Conservation (phyloP, 2,888 invertebrate species). For the Phania funesta region DNA sequence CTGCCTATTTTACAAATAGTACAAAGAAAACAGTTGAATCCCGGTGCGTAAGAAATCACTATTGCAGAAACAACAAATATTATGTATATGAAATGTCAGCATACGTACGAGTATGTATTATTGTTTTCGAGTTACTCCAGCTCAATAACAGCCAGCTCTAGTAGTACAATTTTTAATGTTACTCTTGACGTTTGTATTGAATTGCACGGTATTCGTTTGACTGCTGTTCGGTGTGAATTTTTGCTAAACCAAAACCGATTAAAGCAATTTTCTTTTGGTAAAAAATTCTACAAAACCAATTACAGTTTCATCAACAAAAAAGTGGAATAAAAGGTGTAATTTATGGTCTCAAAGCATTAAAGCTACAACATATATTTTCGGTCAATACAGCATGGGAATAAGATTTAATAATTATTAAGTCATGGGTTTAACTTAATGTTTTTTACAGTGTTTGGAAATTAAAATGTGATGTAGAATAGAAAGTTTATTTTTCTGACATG, state of each 20-base stretch:
- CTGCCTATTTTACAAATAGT: constrained; percentile 16
- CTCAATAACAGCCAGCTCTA: constrained; percentile 1
- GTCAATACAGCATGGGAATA: background rate
- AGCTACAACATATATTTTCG: too few species aligned
- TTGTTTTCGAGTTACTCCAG: background rate
- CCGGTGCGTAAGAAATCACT: constrained; percentile 31
- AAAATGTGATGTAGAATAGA: background rate
- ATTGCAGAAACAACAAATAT: background rate
- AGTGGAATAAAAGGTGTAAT: background rate
- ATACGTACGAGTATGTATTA: background rate
- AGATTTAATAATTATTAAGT: background rate
- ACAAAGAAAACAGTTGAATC: constrained; percentile 29
- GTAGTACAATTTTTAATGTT: constrained; percentile 39
- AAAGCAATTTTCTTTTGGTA: background rate
- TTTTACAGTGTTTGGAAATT: background rate
- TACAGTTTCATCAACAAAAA: background rate
- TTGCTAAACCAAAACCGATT: background rate
- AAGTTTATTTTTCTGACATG: too few species aligned
- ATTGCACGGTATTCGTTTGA: background rate
- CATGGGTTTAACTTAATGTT: background rate
- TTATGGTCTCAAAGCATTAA: too few species aligned
- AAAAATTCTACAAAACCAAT: background rate
- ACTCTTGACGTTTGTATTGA: constrained; percentile 4
- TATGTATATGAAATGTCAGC: background rate
- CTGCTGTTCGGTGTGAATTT: background rate